Evolutionary conservation across 1,140 invertebrate genomes (phyloP).

Genomic region (Diorhabda sublineata): DNA sequence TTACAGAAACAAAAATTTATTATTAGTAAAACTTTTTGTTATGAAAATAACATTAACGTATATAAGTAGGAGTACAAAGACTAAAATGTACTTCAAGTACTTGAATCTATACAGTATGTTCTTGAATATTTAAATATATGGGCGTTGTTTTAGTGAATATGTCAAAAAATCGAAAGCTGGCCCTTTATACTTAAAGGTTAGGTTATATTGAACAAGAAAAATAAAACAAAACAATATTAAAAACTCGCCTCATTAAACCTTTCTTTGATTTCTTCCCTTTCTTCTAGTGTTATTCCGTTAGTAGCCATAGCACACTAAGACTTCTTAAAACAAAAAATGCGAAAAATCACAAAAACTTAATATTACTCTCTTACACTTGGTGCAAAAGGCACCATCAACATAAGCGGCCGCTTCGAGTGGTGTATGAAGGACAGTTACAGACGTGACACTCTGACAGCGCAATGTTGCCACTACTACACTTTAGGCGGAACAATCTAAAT

Average conservation of each 20-base stretch:
- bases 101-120: too few species aligned
- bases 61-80: too few species aligned
- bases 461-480: background rate
- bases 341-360: constrained; percentile 18
- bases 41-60: too few species aligned
- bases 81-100: too few species aligned
- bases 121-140: background rate
- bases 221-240: constrained; percentile 6
- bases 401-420: background rate
- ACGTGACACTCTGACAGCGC: too few species aligned
- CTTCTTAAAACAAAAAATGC: constrained; percentile 29
- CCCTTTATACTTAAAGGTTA: background rate
- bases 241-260: constrained; percentile 43
- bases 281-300: constrained; percentile 41
- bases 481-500: background rate
- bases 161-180: background rate
- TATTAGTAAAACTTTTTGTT: too few species aligned
- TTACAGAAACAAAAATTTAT: too few species aligned
- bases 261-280: constrained; percentile 45
- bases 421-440: too few species aligned
- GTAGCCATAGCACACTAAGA: constrained; percentile 30
- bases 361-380: constrained; percentile 10
- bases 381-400: constrained; percentile 20
- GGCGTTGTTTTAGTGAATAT: background rate
- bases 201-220: constrained; percentile 8